Evolutionary conservation across 2,113 vertebrate species (phyloP), one percentile per base, ranked within the genome.

Genomic region (Trematomus loennbergii): DNA sequence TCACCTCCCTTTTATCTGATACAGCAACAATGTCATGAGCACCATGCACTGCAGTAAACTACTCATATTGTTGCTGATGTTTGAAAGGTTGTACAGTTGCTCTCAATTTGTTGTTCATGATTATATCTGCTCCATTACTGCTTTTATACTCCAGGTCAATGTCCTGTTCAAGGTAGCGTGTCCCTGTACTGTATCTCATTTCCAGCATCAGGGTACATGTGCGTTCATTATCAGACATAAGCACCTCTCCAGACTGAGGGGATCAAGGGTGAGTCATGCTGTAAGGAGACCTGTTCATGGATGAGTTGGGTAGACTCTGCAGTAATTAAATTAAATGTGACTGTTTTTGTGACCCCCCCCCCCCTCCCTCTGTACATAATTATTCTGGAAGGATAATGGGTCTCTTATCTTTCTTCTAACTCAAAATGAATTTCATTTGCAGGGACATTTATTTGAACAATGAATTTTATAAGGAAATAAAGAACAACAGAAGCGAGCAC

Each of bases 381-480:
- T 84, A 59, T 85, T 67, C 43, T 59, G 50, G 75, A 57, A 70
- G 68, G 68, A 77, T 68, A 83, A 86, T 61, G 54, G 50, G 4
- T 20, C 65, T 84, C 48, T 52, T 65, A 72, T 85, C 63, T 67
- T 79, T 58, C 9, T 40, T 70, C 66, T 61, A 65, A 29, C 67
- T 81, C 40, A 10, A 43, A 86, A 60, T 81, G 25, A 29, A 82
- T 53, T 86, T 64, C 1, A 85, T 83, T 89, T 90, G 72, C 64
- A 64, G 29, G 64, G 45, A 61, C 63, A 72, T 86, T 75, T 83
- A 80, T 46, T 53, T 13, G 72, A 60, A 78, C 46, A n/a, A 50
- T 67, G 66, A 52, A 50, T 61, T 67, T 64, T 65, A 69, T 72
- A 48, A 55, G 11, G 3, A 45, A 40, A 46, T 10, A 57, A n/a